Evolutionary conservation across 2,888 invertebrate species (phyloP).

Genomic region (Catonia carolina): DNA sequence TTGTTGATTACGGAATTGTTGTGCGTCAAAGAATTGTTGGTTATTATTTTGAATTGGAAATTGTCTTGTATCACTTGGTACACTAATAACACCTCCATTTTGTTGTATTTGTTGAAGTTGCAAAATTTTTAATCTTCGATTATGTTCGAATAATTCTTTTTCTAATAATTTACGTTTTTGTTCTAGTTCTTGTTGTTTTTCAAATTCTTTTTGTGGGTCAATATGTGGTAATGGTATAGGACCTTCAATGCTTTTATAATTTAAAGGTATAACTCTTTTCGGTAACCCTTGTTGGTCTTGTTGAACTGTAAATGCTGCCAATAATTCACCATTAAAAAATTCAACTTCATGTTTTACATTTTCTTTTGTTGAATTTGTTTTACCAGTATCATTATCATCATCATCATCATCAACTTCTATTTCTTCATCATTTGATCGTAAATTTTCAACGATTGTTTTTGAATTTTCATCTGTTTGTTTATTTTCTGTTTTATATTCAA

Average conservation of each 20-base stretch:
- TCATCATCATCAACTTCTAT: constrained; percentile 17
- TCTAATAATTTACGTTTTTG: constrained; percentile 63
- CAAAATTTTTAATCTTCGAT: constrained; percentile 54
- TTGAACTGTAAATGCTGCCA: constrained; percentile 79
- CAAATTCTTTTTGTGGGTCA: constrained; percentile 17
- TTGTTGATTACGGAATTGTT: neutral
- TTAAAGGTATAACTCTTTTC: constrained; percentile 66
- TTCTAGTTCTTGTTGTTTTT: constrained; percentile 47
- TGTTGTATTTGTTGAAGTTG: constrained; percentile 48
- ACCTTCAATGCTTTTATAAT: constrained; percentile 38
- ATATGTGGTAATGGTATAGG: constrained; percentile 24
- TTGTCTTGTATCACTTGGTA: constrained; percentile 36
- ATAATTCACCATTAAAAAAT: constrained; percentile 72
- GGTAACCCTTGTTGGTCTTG: constrained; percentile 73
- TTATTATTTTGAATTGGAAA: constrained; percentile 28
- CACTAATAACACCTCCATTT: constrained; percentile 29
- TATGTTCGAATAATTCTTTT: constrained; percentile 59
- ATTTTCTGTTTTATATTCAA: neutral
- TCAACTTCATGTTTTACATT: constrained; percentile 55
- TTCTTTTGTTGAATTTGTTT: constrained; percentile 19
- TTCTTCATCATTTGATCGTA: neutral
- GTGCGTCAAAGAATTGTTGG: neutral
- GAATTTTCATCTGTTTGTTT: constrained; percentile 9
- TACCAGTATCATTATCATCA: constrained; percentile 5
- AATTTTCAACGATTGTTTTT: constrained; percentile 9